Base-by-base conservation (phyloP, 2,797 vertebrate species). In the Parambassis ranga region DNA sequence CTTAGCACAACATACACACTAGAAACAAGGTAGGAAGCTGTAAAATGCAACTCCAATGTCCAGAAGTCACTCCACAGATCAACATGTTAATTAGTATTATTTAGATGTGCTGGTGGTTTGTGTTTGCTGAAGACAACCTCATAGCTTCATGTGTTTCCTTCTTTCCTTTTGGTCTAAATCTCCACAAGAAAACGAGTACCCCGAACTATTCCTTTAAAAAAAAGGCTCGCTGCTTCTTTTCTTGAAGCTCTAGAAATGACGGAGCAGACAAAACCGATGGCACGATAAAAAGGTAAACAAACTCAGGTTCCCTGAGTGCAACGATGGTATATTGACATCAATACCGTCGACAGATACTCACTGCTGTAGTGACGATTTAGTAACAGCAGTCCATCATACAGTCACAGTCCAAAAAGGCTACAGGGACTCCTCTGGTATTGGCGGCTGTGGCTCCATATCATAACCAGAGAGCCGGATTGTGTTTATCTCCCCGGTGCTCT, bases 401-500 rank as follows among this genome's bases (percentile, higher is more conserved):
- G 46, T 24, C 14, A 3, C 30, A 31, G 7, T 52, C 32, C 31
- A 3, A 4, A 50, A 24, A 6, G 22, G 10, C 68, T 85, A 91
- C 46, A 88, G 42, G 11, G 13, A 67, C 0, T 90, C 86, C 14
- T 91, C 86, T 0, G 6, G 7, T 23, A 63, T 20, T 0, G 36
- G 53, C 0, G 70, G 67, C 24, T 78, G 11, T 0, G 70, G 69
- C 3, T 87, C 73, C 70, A 71, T 15, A 26, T 90, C 73, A 0
- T 1, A 20, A 3, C 18, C 41, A 0, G 90, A 89, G 3, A 92
- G 80, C 7, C 71, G 77, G 48, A 91, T 90, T 0, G 81, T 72
- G 81, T 87, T 92, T 2, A 89, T 81, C 0, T 91, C 90, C 1
- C 84, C 85, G 0, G 35, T 85, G 77, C 58, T 88, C 71, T 91